Evolutionary conservation across 2,888 invertebrate species (phyloP).

Genomic region (Pherbina coryleti): DNA sequence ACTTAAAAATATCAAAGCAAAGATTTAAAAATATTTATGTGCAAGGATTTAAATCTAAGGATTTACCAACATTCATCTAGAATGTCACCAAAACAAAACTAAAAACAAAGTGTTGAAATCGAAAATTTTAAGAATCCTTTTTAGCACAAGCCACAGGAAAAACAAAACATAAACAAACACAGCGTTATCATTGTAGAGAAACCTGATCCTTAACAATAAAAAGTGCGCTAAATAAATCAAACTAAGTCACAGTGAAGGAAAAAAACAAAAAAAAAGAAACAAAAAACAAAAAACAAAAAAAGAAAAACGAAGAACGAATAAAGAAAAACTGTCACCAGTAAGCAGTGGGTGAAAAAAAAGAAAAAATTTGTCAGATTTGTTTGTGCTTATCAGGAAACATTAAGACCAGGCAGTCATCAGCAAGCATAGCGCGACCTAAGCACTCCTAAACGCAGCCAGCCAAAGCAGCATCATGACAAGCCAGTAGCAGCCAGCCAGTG

Average conservation of each 20-base stretch:
- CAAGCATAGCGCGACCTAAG: conserved; percentile 15
- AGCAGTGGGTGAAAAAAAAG: not conserved
- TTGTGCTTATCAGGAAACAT: conserved; percentile 6
- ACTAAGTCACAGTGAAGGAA: not conserved
- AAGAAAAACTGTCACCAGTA: not conserved
- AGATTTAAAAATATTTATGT: no score
- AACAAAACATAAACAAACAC: not conserved
- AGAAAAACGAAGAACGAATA: not conserved
- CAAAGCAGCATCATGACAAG: not conserved
- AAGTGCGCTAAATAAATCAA: conserved; percentile 5
- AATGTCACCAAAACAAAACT: not conserved
- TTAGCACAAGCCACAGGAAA: not conserved
- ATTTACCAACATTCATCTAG: not conserved
- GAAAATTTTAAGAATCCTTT: not conserved
- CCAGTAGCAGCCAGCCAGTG: not conserved
- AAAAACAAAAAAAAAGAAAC: not conserved
- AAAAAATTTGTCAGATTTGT: conserved; percentile 2
- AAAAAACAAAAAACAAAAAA: no score
- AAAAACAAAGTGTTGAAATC: not conserved
- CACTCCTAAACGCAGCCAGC: not conserved
- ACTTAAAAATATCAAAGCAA: not conserved
- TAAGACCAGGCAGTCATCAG: conserved; percentile 42
- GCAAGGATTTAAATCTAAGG: not conserved
- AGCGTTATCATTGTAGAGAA: not conserved
- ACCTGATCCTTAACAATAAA: not conserved